These are phyloP conservation scores for Philereme vetulata DNA, from an alignment of 2,888 invertebrate species.

Conservation along the genomic window DNA sequence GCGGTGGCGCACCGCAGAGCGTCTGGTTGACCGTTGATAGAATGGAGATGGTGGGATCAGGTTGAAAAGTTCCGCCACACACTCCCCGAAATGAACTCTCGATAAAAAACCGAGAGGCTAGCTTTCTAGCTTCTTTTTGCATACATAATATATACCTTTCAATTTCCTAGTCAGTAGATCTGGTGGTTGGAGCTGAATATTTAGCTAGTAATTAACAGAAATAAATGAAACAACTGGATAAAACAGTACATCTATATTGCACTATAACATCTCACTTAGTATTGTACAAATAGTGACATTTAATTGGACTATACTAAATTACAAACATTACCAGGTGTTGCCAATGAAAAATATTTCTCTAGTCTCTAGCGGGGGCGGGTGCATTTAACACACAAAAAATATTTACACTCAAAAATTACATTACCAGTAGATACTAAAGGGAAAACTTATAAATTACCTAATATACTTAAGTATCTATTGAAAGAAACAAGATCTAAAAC, in stretches of 20 bases:
- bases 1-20: no score
- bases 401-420: constrained; percentile 41
- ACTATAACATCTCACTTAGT: constrained; percentile 82
- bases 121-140: no score
- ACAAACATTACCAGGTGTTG: constrained; percentile 57
- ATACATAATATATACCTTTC: no score
- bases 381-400: constrained; percentile 43
- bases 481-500: constrained; percentile 14
- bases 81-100: no score
- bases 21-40: no score
- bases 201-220: neutral
- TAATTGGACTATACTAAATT: constrained; percentile 49
- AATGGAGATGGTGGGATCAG: no score
- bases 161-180: no score
- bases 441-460: constrained; percentile 11
- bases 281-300: constrained; percentile 75
- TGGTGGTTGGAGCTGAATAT: no score
- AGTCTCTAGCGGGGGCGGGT: no score
- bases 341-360: constrained; percentile 52
- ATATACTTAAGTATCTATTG: neutral
- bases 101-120: no score
- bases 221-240: constrained; percentile 52
- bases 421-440: constrained; percentile 14
- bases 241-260: constrained; percentile 83
- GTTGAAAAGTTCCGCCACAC: no score